These are phyloP conservation scores for Oryzias woworae DNA, from an alignment of 2,113 vertebrate genomes.

Conservation along the genomic window DNA sequence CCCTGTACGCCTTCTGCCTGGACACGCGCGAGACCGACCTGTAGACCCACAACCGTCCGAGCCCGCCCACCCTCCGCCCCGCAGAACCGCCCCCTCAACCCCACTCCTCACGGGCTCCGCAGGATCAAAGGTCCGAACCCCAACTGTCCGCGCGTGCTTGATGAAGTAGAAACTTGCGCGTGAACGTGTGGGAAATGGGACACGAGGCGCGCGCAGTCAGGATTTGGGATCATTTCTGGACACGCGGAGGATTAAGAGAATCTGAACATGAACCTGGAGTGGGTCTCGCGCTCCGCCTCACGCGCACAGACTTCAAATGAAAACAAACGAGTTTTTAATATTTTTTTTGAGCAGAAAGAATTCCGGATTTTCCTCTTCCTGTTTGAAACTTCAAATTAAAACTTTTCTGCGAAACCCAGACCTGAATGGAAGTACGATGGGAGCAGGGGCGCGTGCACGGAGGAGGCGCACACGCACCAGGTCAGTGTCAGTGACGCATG, in stretches of 20 bases:
- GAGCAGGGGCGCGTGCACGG: too few species aligned
- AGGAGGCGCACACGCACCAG: too few species aligned
- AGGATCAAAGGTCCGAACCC: neutral
- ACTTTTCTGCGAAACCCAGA: too few species aligned
- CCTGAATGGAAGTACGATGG: too few species aligned
- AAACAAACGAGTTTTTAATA: too few species aligned
- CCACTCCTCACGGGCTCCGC: neutral
- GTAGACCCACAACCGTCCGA: constrained; percentile 54
- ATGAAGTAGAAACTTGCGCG: too few species aligned
- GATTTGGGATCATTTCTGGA: constrained; percentile 45
- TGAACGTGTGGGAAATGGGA: constrained; percentile 11
- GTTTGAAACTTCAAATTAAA: too few species aligned
- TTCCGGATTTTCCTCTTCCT: too few species aligned
- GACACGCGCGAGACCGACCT: constrained; percentile 92
- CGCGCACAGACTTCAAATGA: too few species aligned
- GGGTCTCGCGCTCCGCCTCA: neutral
- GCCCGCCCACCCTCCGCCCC: neutral
- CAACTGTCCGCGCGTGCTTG: too few species aligned
- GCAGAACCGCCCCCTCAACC: constrained; percentile 17
- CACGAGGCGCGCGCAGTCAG: constrained; percentile 16
- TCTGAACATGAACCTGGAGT: constrained; percentile 41
- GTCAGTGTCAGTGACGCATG: too few species aligned
- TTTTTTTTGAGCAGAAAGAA: too few species aligned
- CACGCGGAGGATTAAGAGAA: constrained; percentile 39
- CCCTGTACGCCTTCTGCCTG: constrained; percentile 92